phyloP scores from a whole-genome alignment of 2,113 vertebrate species.

The Pipa parva region DNA sequence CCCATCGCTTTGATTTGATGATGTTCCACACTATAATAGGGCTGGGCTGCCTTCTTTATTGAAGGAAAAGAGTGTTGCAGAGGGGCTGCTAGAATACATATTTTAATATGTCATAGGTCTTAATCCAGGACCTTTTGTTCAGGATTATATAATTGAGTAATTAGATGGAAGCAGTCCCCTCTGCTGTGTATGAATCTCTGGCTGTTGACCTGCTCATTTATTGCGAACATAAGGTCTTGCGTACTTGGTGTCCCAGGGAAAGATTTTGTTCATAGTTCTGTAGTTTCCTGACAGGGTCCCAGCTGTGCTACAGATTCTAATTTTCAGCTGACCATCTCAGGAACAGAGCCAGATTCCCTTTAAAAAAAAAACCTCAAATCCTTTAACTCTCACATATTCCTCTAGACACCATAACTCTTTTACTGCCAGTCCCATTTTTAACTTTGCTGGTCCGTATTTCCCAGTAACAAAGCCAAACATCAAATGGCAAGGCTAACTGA shows the following conservation, averaged over 20 bases:
- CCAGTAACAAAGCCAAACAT: too few species aligned
- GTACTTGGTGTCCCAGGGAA: slow-evolving; percentile 27
- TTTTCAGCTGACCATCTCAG: slow-evolving; percentile 36
- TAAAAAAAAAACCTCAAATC: slow-evolving; percentile 16
- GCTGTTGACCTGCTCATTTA: slow-evolving; percentile 39
- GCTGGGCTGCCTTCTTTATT: neutral
- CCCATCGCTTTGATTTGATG: slow-evolving; percentile 31
- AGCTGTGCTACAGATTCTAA: slow-evolving; percentile 36
- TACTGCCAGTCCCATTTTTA: neutral
- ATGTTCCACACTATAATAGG: neutral
- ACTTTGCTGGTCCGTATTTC: too few species aligned
- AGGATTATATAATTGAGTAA: slow-evolving; percentile 26
- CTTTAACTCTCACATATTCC: slow-evolving; percentile 7
- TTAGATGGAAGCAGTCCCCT: slow-evolving; percentile 22
- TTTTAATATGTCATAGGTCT: slow-evolving; percentile 18
- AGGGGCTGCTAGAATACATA: slow-evolving; percentile 18
- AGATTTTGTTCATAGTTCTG: slow-evolving; percentile 39
- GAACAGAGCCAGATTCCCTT: slow-evolving; percentile 33
- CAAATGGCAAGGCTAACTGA: too few species aligned
- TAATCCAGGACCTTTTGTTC: slow-evolving; percentile 29
- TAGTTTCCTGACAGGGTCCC: slow-evolving; percentile 40
- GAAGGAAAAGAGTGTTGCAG: slow-evolving; percentile 20
- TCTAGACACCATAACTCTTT: slow-evolving; percentile 24
- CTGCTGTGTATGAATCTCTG: slow-evolving; percentile 11
- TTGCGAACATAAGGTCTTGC: slow-evolving; percentile 37